Base-by-base conservation (phyloP, 2,888 invertebrate genomes). In the Alviniconcha strummeri region DNA sequence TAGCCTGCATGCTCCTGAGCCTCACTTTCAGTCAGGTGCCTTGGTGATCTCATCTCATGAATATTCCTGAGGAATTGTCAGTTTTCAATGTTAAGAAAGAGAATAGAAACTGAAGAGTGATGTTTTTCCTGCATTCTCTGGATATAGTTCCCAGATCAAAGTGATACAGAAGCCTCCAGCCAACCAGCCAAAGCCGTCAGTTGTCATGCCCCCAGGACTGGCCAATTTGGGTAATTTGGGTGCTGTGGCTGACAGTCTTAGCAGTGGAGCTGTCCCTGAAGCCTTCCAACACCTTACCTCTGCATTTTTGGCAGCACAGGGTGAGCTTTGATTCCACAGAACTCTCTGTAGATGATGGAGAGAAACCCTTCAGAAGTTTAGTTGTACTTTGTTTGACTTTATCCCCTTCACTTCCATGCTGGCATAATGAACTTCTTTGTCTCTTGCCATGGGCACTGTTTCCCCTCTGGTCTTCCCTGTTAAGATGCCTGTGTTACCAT, bases 111-210 rank as follows among this genome's bases (percentile, higher is more conserved):
- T 36, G 36, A 36, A 36, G 36, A 36, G 3, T 36, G 36, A 36
- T 36, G 36, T 36, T 36, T 36, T 36, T 36, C 36, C 36, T 36
- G 36, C 36, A 36, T 76, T 55, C 9, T 36, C 13, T 72, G 8
- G 64, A 84, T 88, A 15, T 84, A 92, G 92, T 19, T 90, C 92
- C 55, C 90, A 89, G 19, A 87, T 92, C 55, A 92, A 91, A 84
- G 86, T 92, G n/a, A 83, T 91, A 57, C 86, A 88, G 75, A 85
- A 82, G 15, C 88, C 89, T 36, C 86, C 86, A 64, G 57, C 85
- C 54, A 84, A 84, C n/a, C 79, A 80, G 19, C 56, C 83, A 8
- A 72, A 83, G 75, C 86, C 87, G 15, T 60, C 83, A 11, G 19
- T 88, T 64, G 82, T 86, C 72, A 86, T 86, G 67, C 87, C 83